These are phyloP conservation scores for Heterodera carotae DNA, from an alignment of 1,140 invertebrate species.

Conservation along the genomic window DNA sequence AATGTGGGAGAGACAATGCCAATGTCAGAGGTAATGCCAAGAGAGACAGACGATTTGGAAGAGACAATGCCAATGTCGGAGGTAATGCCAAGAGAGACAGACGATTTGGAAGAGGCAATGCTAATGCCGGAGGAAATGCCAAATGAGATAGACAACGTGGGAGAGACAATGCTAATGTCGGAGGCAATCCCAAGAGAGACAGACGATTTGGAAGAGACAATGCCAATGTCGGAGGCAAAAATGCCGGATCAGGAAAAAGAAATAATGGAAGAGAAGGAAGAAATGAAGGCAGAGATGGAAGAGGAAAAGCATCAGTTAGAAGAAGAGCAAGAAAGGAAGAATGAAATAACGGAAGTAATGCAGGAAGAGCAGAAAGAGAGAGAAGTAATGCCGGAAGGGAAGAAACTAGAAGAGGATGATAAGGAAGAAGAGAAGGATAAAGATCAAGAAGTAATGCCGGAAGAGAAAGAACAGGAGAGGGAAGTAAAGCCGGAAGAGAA, in stretches of 20 bases:
- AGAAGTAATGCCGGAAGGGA: neutral
- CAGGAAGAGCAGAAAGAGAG: slow-evolving; percentile 10
- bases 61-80: too few species aligned
- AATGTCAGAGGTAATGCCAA: too few species aligned
- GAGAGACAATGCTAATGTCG: too few species aligned
- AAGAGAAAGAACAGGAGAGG: neutral
- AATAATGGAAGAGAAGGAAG: too few species aligned
- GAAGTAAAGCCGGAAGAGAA: neutral
- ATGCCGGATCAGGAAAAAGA: too few species aligned
- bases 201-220: neutral
- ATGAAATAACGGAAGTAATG: neutral
- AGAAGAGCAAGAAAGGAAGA: neutral
- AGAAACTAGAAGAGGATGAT: neutral
- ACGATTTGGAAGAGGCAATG: too few species aligned
- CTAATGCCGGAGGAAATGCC: too few species aligned
- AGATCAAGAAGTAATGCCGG: neutral
- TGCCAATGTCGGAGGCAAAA: neutral
- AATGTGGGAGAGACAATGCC: too few species aligned
- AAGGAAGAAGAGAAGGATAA: slow-evolving; percentile 5
- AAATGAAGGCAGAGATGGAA: too few species aligned
- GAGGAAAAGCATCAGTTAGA: neutral
- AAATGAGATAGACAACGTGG: too few species aligned
- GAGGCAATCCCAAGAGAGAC: neutral
- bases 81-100: too few species aligned
- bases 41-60: too few species aligned